These are phyloP conservation scores for Clistopyga incitator DNA, from an alignment of 2,888 invertebrate species.

Conservation along the genomic window DNA sequence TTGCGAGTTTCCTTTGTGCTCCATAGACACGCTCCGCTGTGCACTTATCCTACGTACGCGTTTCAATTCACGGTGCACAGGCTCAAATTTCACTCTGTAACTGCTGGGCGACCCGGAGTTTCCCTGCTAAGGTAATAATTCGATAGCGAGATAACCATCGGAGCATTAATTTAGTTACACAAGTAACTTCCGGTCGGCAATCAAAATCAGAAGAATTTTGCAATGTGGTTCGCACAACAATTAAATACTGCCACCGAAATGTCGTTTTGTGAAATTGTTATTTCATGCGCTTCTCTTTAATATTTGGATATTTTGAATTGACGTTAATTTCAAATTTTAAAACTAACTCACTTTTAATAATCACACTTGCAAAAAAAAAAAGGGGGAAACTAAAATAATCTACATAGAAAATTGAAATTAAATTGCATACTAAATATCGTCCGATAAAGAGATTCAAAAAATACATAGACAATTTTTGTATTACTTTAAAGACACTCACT, in stretches of 20 bases:
- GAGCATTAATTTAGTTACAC: conserved; percentile 46
- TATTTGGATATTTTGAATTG: too few species aligned
- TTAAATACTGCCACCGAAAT: not conserved
- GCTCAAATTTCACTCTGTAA: conserved; percentile 46
- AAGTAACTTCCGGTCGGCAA: conserved; percentile 36
- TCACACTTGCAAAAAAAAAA: too few species aligned
- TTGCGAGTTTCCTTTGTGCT: conserved; percentile 44
- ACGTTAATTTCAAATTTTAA: too few species aligned
- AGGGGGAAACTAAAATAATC: too few species aligned
- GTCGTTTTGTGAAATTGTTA: not conserved
- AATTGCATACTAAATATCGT: too few species aligned
- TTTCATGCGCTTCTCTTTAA: not conserved
- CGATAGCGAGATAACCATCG: conserved; percentile 29
- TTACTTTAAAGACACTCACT: too few species aligned
- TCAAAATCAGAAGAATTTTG: not conserved
- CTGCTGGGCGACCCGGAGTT: conserved; percentile 37
- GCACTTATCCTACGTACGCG: conserved; percentile 22
- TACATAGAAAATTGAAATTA: too few species aligned
- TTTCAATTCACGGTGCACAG: conserved; percentile 47
- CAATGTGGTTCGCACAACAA: not conserved
- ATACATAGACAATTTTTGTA: too few species aligned
- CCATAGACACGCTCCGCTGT: conserved; percentile 34
- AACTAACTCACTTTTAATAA: too few species aligned
- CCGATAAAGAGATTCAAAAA: too few species aligned
- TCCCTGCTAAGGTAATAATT: conserved; percentile 43